Base-by-base conservation (phyloP, 2,113 vertebrate genomes). In the Pampusana beccarii region DNA sequence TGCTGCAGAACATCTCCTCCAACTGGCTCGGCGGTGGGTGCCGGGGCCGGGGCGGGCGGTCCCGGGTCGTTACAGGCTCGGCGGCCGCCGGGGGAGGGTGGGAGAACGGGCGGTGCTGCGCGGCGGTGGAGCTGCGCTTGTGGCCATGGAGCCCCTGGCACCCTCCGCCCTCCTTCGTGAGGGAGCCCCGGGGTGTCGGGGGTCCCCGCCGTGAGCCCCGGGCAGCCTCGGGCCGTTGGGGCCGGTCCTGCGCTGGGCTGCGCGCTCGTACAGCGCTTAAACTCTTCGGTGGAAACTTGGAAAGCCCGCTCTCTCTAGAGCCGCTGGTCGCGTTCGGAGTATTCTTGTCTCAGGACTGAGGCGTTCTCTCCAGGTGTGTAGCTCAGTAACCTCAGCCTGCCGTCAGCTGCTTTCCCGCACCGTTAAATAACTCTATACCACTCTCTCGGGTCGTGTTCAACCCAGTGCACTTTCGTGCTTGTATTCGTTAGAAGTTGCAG, bases 21-120 rank as follows among this genome's bases (percentile, higher is more conserved):
- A 95, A 97, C 95, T 98, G 98, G 98, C 90, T 97, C 3, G 98
- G 97, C 72, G 98, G 98, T 98, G 96, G 88, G 97, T 91, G 66
- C 36, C 16, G 12, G 29, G 5, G 28, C 11, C 16, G 75, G 36
- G 48, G 13, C 21, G 31, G 40, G 10, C 12, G 2, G 34, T 71
- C 25, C 60, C 28, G 56, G 54, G 77, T 36, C 4, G 51, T 16
- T 21, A 11, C 10, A 26, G 56, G 65, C 65, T 54, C 12, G 60
- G 48, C 14, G 20, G 19, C 29, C 10, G 23, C 29, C 18, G 62
- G 9, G 44, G 44, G 25, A 17, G 64, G 53, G 44, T 56, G 26
- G 33, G 53, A 2, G 48, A 34, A 5, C 13, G 48, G 69, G 5
- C 11, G 13, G 3, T 11, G 46, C 25, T 8, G 53, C 13, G 10